Evolutionary conservation across 2,113 vertebrate genomes (phyloP), one percentile per base, ranked within the genome.

Genomic region (Pseudolaguvia tuberculata): DNA sequence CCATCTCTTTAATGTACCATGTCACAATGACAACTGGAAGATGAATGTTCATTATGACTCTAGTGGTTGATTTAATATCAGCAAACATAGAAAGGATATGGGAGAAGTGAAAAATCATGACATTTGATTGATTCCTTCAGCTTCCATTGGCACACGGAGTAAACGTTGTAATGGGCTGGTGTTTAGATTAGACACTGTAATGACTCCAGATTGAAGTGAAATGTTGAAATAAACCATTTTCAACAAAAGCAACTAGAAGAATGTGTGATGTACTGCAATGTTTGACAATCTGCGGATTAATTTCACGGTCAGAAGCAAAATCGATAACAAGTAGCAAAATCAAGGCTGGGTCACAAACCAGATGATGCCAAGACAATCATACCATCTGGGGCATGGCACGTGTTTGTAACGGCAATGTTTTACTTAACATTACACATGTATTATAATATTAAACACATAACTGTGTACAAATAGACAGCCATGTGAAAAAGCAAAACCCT

Each of bases 401-500:
- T 2, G 59, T 14, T 42, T 5, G 10, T n/a, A 20, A 39, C 12
- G 42, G 17, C n/a, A 18, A 29, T 12, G 10, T 9, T 45, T 63
- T 45, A 5, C 39, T 63, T 15, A 18, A 48, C 11, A 48, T 27
- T 11, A 27, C 45, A 48, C 14, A 1, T 17, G 42, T 13, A 20
- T 50, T 29, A 50, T 12, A 29, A 66, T 27, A 23, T 15, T 25
- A 20, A 27, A 67, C 5, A 17, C 14, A 9, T 25, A 25, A 48
- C 3, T 45, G n/a, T 45, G 61, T 12, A 63, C 35, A 18, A 20
- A 29, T 14, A 17, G 62, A 65, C 62, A 10, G 13, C 2, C 23
- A 50, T 23, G 63, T 50, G 15, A 50, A 29, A 67, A 4, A 50
- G 45, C 45, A 67, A 67, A 50, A 66, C n/a, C 23, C 63, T 67